Base-by-base conservation (phyloP, 2,888 invertebrate species). In the Caenorhabditis sp. region DNA sequence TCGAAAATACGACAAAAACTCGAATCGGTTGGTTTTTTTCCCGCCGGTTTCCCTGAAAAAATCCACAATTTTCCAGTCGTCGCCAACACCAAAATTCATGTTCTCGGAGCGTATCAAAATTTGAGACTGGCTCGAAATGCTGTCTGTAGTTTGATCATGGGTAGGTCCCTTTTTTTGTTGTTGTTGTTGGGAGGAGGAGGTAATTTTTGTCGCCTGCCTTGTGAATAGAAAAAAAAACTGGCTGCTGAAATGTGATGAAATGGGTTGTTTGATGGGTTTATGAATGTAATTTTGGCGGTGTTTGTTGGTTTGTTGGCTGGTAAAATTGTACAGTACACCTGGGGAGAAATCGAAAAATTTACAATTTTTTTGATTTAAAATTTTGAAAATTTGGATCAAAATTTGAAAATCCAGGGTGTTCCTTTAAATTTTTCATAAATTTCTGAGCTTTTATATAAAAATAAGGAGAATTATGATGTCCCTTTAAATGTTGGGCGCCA, bases 1-100 rank as follows among this genome's bases (percentile, higher is more conserved):
- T 99, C 84, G 99, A 99, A 90, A 99, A 99, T 89, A 95, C 94
- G 0, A 99, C 97, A 0, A 97, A 96, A 90, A 97, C 97, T 0
- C 92, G 99, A 88, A 96, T 99, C 24, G 80, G 77, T 77, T 27
- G 21, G 62, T 24, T 19, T 10, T 14, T 50, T 50, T 14, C 19
- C 3, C n/a, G 3, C 19, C 5, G 6, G 26, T 26, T 54, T 12
- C 43, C 17, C 24, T 17, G 26, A 62, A 27, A 62, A 36, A 26
- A 10, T 21, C 5, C 21, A n/a, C n/a, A n/a, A 12, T 53, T 53
- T 74, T 76, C 59, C 72, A 87, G 95, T 99, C 26, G 90, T 99
- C 74, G 97, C 97, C 23, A 97, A 97, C 88, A 92, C 93, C 24
- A 96, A 95, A 91, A 93, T 99, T 77, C 97, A 99, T 88, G 93